phyloP scores from a whole-genome alignment of 1,140 invertebrate species.

The Drosophila sucinea region DNA sequence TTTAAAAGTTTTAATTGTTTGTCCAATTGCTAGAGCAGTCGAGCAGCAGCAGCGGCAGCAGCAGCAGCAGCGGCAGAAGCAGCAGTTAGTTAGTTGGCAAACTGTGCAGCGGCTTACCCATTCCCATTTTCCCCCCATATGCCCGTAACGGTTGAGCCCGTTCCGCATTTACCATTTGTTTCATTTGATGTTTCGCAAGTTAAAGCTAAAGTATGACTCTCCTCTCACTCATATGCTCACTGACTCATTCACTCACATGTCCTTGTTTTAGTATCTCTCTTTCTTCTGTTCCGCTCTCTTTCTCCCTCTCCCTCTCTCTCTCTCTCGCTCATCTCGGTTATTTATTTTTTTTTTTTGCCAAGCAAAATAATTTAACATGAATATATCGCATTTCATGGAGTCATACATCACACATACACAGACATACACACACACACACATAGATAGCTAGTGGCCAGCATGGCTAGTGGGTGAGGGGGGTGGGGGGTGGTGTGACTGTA shows the following conservation, averaged over 20 bases:
- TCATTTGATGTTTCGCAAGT: conserved; percentile 3
- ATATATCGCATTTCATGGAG: conserved; percentile 81
- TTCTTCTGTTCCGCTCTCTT: neutral
- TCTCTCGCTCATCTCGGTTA: too few species aligned
- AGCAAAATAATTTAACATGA: conserved; percentile 77
- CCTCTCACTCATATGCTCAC: neutral
- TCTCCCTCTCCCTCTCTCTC: neutral
- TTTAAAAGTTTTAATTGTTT: conserved; percentile 81
- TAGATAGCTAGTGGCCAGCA: neutral
- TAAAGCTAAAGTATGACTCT: conserved; percentile 7
- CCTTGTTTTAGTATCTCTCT: conserved; percentile 1
- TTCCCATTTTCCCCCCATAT: neutral
- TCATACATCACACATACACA: conserved; percentile 70
- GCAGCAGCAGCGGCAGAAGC: neutral
- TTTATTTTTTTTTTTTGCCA: conserved; percentile 23
- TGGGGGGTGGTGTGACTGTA: conserved; percentile 26
- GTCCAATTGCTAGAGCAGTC: conserved; percentile 61
- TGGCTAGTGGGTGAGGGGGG: neutral
- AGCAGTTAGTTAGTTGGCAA: conserved; percentile 9
- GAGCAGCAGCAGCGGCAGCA: neutral
- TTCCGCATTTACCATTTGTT: conserved; percentile 1
- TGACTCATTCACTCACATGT: neutral
- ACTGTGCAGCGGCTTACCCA: neutral
- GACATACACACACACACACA: neutral
- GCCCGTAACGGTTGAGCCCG: neutral